Evolutionary conservation across 2,888 invertebrate genomes (phyloP).

Genomic region (Xestia xanthographa): DNA sequence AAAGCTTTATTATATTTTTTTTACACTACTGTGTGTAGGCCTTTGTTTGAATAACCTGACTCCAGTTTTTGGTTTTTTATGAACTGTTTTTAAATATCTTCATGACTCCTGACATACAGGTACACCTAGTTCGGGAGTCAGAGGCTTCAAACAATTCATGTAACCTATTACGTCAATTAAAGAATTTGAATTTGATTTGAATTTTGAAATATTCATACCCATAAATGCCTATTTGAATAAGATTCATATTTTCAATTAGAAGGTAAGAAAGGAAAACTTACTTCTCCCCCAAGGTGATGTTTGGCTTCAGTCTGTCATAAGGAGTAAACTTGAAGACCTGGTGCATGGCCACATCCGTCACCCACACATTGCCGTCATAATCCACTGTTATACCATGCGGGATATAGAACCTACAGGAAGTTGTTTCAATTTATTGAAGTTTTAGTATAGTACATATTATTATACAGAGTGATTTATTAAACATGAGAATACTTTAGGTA

Average conservation of each 20-base stretch:
- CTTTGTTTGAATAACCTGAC: not conserved
- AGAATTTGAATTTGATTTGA: too few species aligned
- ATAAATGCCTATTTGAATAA: not conserved
- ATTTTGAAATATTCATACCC: too few species aligned
- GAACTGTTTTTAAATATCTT: not conserved
- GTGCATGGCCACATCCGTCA: constrained; percentile 96
- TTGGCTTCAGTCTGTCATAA: constrained; percentile 79
- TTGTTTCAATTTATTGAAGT: not conserved
- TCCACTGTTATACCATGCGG: constrained; percentile 97
- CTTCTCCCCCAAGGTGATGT: constrained; percentile 85
- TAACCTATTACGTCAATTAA: too few species aligned
- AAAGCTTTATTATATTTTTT: constrained; percentile 2
- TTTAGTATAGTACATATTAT: not conserved
- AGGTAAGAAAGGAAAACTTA: constrained; percentile 61
- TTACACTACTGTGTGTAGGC: not conserved
- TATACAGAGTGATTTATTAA: not conserved
- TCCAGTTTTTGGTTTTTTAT: not conserved
- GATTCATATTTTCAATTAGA: not conserved
- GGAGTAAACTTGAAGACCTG: constrained; percentile 95
- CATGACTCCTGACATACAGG: too few species aligned
- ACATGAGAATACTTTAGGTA: not conserved
- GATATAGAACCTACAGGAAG: constrained; percentile 92
- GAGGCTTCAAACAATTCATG: too few species aligned
- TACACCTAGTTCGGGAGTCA: too few species aligned
- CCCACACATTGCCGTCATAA: constrained; percentile 93